A percentile compares a stretch with the other conserved stretches of the same genome.
phyloP scores from a whole-genome alignment of 2,888 invertebrate genomes.

The Lomographa bimaculata region DNA sequence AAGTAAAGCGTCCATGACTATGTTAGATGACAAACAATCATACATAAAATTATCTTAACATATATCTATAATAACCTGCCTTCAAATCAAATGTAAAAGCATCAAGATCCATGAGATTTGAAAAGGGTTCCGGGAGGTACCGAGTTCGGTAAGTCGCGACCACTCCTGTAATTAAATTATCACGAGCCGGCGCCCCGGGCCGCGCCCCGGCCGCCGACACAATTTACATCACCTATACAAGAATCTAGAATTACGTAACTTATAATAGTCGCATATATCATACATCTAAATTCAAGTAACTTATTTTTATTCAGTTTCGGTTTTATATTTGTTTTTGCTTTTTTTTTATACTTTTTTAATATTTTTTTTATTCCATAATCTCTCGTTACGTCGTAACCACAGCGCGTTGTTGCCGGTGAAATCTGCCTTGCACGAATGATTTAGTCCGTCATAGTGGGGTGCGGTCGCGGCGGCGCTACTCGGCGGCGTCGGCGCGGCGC shows the following conservation, averaged over 20 bases:
- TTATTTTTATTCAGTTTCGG: conserved; percentile 82
- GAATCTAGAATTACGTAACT: conserved; percentile 81
- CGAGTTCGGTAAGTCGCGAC: conserved; percentile 53
- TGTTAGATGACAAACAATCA: conserved; percentile 45
- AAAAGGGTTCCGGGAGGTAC: conserved; percentile 55
- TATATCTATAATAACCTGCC: conserved; percentile 48
- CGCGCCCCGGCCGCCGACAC: conserved; percentile 40
- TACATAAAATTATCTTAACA: conserved; percentile 52
- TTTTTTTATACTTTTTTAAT: conserved; percentile 77
- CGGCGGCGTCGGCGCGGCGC: conserved; percentile 48
- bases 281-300: conserved; percentile 82
- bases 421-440: conserved; percentile 87
- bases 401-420: conserved; percentile 87
- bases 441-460: conserved; percentile 64
- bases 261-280: conserved; percentile 81
- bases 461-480: conserved; percentile 40
- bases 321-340: conserved; percentile 82
- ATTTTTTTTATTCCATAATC: conserved; percentile 81
- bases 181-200: conserved; percentile 67
- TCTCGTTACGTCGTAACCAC: conserved; percentile 81
- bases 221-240: conserved; percentile 64
- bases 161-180: conserved; percentile 73
- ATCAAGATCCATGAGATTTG: conserved; percentile 64
- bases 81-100: conserved; percentile 58
- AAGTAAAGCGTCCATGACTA: conserved; percentile 26